Base-by-base conservation (phyloP, 2,888 invertebrate species). In the Siphlonurus alternatus region DNA sequence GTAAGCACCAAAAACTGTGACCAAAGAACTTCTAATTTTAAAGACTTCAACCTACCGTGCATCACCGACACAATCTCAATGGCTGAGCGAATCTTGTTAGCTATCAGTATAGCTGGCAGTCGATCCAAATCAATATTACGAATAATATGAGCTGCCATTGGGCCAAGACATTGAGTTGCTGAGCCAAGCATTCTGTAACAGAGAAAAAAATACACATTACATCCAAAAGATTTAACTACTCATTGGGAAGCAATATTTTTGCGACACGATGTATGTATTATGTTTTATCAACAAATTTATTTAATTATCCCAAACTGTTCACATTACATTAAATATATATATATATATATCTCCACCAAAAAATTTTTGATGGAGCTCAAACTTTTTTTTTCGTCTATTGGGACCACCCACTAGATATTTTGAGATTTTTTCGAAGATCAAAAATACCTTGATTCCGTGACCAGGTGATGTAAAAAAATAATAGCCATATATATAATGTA, bases 1-100 rank as follows among this genome's bases (percentile, higher is more conserved):
- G 66, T 64, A 60, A 69, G n/a, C n/a, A n/a, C n/a, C n/a, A n/a
- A n/a, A n/a, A n/a, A n/a, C n/a, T n/a, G n/a, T n/a, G n/a, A n/a
- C n/a, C n/a, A n/a, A n/a, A n/a, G 15, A 10, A 38, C 15, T 38
- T 38, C 38, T 51, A 65, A 24, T 63, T 38, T 65, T 61, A 25
- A 72, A 95, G 94, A 2, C 22, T 22, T 25, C 59, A 59, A 71
- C 74, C 76, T 72, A 89, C 93, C 94, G 74, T 92, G 87, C 71
- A 95, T 88, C 71, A 93, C 89, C 69, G 89, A 89, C 74, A 90
- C 87, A 71, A 95, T 89, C 78, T 96, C 95, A 3, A 91, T 93
- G 68, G 88, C 86, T 64, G 92, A 88, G 70, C 95, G 82, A 71
- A 89, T 86, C 71, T 92, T 84, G 80, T 92, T 93, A 70, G 96